Conservation (phyloP, 2,113 vertebrate species). For the Dipodomys stephensi region DNA sequence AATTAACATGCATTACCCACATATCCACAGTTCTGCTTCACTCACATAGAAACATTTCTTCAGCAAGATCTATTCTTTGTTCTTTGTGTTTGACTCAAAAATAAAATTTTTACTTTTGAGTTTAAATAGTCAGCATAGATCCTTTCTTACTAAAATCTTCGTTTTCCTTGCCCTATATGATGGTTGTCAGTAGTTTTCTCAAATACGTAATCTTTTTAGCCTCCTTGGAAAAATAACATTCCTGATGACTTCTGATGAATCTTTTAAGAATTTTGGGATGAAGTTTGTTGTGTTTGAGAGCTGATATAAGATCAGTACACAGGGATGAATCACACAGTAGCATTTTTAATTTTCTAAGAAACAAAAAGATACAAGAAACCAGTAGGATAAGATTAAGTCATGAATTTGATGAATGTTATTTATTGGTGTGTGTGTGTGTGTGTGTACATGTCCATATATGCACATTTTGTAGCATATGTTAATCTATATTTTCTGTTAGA, state of each 20-base stretch:
- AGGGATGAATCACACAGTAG: neutral
- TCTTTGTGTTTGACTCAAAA: slow-evolving; percentile 22
- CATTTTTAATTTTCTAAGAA: neutral
- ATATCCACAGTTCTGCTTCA: neutral
- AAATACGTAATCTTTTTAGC: neutral
- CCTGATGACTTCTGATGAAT: neutral
- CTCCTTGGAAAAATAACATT: neutral
- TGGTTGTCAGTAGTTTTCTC: slow-evolving; percentile 1
- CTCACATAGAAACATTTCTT: neutral
- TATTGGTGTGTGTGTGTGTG: neutral
- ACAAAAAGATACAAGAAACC: neutral
- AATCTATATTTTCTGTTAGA: neutral
- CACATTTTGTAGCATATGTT: neutral
- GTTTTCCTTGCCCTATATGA: neutral
- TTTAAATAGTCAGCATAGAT: neutral
- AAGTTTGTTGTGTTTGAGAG: neutral
- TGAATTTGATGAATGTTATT: neutral
- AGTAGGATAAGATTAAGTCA: neutral
- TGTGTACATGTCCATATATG: neutral
- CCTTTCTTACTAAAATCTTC: neutral
- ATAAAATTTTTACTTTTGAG: slow-evolving; percentile 23
- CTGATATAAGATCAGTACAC: neutral
- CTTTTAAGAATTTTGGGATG: neutral
- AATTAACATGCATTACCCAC: neutral
- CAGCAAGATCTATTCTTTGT: slow-evolving; percentile 32